These are phyloP conservation scores for Hucho hucho DNA, from an alignment of 2,113 vertebrate species.

Conservation along the genomic window DNA sequence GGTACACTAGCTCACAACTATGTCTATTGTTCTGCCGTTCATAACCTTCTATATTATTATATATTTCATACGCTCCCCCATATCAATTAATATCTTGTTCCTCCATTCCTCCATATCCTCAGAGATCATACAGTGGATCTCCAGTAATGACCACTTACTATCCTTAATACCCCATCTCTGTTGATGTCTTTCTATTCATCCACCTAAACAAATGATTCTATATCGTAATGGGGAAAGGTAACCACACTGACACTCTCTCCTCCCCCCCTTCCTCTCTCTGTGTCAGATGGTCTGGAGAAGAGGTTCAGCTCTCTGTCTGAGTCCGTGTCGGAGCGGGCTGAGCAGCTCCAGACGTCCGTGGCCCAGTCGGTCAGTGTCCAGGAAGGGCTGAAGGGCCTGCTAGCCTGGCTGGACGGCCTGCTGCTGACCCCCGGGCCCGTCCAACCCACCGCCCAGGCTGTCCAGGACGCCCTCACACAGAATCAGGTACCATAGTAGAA, in stretches of 20 bases:
- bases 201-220: too few relatives aligned
- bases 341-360: constrained; percentile 90
- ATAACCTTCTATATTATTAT: too few relatives aligned
- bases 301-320: constrained; percentile 82
- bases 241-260: not conserved
- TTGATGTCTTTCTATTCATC: too few relatives aligned
- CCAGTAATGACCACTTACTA: too few relatives aligned
- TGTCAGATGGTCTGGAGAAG: constrained; percentile 80
- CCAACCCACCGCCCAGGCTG: constrained; percentile 74
- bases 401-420: constrained; percentile 83
- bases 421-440: constrained; percentile 71
- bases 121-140: too few relatives aligned
- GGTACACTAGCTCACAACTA: constrained; percentile 65
- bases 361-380: constrained; percentile 94
- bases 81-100: not conserved
- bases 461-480: constrained; percentile 86
- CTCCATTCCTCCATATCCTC: not conserved
- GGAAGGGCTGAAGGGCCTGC: constrained; percentile 86
- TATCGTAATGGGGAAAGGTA: too few relatives aligned
- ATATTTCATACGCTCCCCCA: too few relatives aligned
- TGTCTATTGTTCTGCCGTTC: not conserved
- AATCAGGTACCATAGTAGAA: constrained; percentile 74
- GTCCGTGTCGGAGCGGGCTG: constrained; percentile 79
- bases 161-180: too few relatives aligned
- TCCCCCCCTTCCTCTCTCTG: not conserved